Percentiles rank a stretch among this genome's conserved stretches.
phyloP scores from a whole-genome alignment of 2,797 vertebrate genomes.

The Danio albolineatus region DNA sequence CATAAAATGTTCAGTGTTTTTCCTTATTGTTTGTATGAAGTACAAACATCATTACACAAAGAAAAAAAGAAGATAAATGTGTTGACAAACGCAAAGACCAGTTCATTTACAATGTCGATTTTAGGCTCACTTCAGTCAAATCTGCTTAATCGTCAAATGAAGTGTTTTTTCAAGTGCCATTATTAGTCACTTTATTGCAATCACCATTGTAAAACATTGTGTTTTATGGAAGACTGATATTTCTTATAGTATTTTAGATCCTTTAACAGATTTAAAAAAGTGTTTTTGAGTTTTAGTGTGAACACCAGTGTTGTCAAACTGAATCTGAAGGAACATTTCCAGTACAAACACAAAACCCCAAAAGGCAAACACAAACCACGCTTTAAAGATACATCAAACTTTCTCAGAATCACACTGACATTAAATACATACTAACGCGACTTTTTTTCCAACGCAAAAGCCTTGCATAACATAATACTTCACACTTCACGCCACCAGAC shows the following conservation, averaged over 20 bases:
- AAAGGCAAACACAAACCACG: conserved; percentile 50
- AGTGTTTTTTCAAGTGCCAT: background rate
- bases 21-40: conserved; percentile 49
- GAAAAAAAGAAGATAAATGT: conserved; percentile 35
- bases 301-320: conserved; percentile 49
- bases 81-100: conserved; percentile 36
- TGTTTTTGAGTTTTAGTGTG: conserved; percentile 52
- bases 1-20: conserved; percentile 65
- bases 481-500: conserved; percentile 50
- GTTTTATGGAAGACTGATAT: background rate
- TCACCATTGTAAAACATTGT: background rate
- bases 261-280: conserved; percentile 31
- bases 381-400: conserved; percentile 45
- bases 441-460: conserved; percentile 16
- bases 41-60: conserved; percentile 37
- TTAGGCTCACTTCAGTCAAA: conserved; percentile 4
- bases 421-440: conserved; percentile 29
- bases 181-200: background rate
- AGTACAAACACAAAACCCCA: conserved; percentile 56
- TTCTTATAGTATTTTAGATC: conserved; percentile 27
- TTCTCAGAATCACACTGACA: conserved; percentile 42
- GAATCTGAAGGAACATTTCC: conserved; percentile 55
- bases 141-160: background rate
- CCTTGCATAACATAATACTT: conserved; percentile 50
- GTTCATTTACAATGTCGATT: conserved; percentile 18